Evolutionary conservation across 2,888 invertebrate species (phyloP).

Genomic region (Epirrita christyi): DNA sequence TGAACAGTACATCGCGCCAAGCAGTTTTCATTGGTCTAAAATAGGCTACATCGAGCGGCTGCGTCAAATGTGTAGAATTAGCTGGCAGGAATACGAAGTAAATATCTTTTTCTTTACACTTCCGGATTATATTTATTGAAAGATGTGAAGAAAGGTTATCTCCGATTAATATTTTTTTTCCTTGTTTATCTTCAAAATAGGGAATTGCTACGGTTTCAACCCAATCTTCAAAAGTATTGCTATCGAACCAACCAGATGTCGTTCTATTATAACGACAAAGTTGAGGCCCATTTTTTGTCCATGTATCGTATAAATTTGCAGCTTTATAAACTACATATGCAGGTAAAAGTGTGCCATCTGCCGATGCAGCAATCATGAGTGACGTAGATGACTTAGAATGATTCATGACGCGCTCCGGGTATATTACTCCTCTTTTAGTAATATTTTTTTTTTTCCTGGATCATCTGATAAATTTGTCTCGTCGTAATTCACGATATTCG

Average conservation of each 20-base stretch:
- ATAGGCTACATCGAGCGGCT: slow-evolving; percentile 3
- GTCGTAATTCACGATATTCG: no score
- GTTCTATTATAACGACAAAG: slow-evolving; percentile 3
- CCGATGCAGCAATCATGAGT: slow-evolving; percentile 5
- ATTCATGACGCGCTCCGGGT: slow-evolving; percentile 5
- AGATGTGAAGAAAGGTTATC: no score
- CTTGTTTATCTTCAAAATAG: background rate
- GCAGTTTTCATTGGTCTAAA: slow-evolving; percentile 9
- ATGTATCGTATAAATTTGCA: background rate
- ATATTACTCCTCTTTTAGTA: background rate
- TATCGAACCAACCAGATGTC: slow-evolving; percentile 7
- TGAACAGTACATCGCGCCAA: background rate
- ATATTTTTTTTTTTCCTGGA: slow-evolving; percentile 1
- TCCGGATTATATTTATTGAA: no score
- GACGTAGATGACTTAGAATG: background rate
- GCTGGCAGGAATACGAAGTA: no score
- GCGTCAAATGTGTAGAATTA: no score
- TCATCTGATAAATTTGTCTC: slow-evolving; percentile 5
- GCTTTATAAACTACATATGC: slow-evolving; percentile 32
- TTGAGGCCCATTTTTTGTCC: slow-evolving; percentile 8
- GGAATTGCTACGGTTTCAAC: background rate
- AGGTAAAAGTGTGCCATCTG: slow-evolving; percentile 35
- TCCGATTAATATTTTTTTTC: no score
- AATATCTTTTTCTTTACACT: no score
- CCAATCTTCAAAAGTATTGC: slow-evolving; percentile 2